phyloP scores from a whole-genome alignment of 2,797 vertebrate genomes.

The Megaceryle alcyon region DNA sequence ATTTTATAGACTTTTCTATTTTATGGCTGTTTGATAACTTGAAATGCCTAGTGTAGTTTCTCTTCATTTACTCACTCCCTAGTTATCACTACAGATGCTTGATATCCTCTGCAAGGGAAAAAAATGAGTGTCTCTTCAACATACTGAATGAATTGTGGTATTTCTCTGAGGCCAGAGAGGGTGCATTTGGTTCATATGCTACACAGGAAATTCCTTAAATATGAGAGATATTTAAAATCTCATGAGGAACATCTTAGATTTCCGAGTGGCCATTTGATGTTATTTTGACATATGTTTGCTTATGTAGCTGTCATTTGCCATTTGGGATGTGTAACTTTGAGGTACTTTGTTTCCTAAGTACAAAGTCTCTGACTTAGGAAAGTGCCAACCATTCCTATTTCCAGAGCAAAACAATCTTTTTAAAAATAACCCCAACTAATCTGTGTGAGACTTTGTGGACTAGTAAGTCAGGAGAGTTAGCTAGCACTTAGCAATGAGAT shows the following conservation, averaged over 20 bases:
- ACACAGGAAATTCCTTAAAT: slow-evolving; percentile 35
- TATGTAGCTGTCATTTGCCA: slow-evolving; percentile 20
- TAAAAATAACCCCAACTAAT: not conserved
- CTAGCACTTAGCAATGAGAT: not conserved
- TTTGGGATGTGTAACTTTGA: slow-evolving; percentile 23
- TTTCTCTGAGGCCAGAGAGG: not conserved
- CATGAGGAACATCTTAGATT: not conserved
- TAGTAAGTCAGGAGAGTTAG: not conserved
- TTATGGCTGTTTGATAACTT: not conserved
- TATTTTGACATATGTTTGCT: slow-evolving; percentile 30
- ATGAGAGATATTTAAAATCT: not conserved
- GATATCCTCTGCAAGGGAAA: not conserved
- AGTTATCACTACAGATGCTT: not conserved
- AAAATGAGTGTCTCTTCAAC: not conserved
- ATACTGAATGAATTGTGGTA: not conserved
- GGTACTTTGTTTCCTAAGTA: not conserved
- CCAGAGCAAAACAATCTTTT: not conserved
- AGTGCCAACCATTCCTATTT: not conserved
- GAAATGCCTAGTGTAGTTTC: not conserved
- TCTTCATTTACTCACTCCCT: not conserved
- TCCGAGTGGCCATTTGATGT: slow-evolving; percentile 17
- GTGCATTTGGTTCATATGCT: slow-evolving; percentile 24
- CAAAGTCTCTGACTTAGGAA: not conserved
- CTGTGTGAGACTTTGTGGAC: not conserved
- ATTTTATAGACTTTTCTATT: not conserved